Evolutionary conservation across 30 jellyfish, hydroid and myxozoan genomes (phyloP).

Genomic region (Hydra vulgaris): DNA sequence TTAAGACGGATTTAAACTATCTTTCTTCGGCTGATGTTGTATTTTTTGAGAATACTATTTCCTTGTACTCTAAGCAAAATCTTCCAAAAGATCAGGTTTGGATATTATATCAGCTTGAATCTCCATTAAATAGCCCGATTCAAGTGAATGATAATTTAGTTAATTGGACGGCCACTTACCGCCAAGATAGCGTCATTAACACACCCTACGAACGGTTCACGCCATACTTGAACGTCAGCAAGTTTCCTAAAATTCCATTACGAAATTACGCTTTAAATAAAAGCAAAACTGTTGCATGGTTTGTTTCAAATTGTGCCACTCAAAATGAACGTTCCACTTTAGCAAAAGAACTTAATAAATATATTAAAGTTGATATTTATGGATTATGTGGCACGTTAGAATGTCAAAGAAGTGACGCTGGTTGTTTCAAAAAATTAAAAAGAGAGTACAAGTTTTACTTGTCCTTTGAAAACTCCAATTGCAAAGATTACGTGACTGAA

Average conservation of each 20-base stretch:
- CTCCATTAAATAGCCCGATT: constrained; percentile 13
- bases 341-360: constrained; percentile 3
- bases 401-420: constrained; percentile 3
- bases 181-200: constrained; percentile 25
- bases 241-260: constrained; percentile 10
- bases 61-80: neutral
- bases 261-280: constrained; percentile 14
- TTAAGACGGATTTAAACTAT: neutral
- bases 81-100: constrained; percentile 6
- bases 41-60: neutral
- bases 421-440: constrained; percentile 15
- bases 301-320: constrained; percentile 20
- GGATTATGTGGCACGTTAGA: constrained; percentile 17
- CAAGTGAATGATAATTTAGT: neutral
- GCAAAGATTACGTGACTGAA: constrained; percentile 35
- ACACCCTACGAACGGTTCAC: constrained; percentile 26
- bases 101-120: constrained; percentile 17
- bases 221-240: constrained; percentile 11
- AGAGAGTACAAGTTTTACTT: constrained; percentile 25
- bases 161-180: constrained; percentile 27
- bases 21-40: constrained; percentile 8
- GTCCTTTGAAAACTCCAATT: constrained; percentile 20
- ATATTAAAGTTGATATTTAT: constrained; percentile 19
- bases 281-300: constrained; percentile 25
- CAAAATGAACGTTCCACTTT: neutral